Evolutionary conservation across 1,140 invertebrate genomes (phyloP).

Genomic region (Ephestia elutella): DNA sequence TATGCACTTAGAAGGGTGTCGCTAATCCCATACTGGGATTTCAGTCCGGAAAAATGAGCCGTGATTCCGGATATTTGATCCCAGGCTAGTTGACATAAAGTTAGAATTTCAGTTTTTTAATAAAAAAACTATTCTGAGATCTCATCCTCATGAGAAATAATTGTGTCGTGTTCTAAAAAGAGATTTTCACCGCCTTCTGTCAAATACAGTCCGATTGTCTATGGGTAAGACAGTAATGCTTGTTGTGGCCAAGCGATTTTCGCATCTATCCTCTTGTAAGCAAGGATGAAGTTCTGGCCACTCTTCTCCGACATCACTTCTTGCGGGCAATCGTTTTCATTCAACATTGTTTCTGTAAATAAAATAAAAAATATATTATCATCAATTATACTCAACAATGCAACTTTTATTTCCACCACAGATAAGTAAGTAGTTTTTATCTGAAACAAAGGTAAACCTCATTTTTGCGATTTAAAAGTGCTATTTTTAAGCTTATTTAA

Average conservation of each 20-base stretch:
- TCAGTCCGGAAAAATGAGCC: too few species aligned
- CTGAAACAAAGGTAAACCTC: too few species aligned
- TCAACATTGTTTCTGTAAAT: slow-evolving; percentile 89
- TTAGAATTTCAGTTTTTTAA: too few species aligned
- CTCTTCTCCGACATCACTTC: slow-evolving; percentile 82
- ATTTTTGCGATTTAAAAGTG: too few species aligned
- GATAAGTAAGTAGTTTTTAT: too few species aligned
- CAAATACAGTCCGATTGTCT: slow-evolving; percentile 12
- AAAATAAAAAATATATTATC: slow-evolving; percentile 56
- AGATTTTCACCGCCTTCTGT: slow-evolving; percentile 35
- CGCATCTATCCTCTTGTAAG: slow-evolving; percentile 95
- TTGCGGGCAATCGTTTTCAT: slow-evolving; percentile 93
- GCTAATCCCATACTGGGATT: too few species aligned
- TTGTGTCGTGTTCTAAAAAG: slow-evolving; percentile 20
- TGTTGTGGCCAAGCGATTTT: slow-evolving; percentile 96
- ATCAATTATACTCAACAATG: background rate
- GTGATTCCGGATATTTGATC: too few species aligned
- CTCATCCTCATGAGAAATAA: too few species aligned
- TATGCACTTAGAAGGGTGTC: too few species aligned
- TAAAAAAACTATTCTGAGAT: slow-evolving; percentile 16
- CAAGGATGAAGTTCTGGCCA: slow-evolving; percentile 90
- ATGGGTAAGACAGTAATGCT: slow-evolving; percentile 66
- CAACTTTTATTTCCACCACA: too few species aligned
- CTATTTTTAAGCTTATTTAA: too few species aligned
- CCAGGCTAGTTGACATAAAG: too few species aligned